These are phyloP conservation scores for Tanypteryx hageni DNA, from an alignment of 2,888 invertebrate genomes.

Conservation along the genomic window DNA sequence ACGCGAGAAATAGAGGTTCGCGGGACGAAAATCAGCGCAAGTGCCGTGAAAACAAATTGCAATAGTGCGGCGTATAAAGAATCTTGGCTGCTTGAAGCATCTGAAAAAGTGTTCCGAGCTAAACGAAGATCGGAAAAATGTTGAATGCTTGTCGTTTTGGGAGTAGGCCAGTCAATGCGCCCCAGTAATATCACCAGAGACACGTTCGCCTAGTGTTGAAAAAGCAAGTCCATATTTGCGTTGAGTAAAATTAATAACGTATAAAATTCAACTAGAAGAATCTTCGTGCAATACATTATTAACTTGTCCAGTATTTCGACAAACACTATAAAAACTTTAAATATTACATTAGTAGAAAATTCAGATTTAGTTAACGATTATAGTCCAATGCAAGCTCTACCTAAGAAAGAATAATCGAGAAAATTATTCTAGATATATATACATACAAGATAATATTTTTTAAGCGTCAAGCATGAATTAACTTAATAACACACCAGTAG, in stretches of 20 bases:
- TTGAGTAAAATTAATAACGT: background rate
- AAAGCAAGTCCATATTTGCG: background rate
- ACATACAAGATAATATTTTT: no score
- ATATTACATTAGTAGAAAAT: no score
- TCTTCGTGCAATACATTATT: background rate
- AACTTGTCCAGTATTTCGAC: no score
- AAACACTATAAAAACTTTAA: no score
- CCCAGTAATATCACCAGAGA: background rate
- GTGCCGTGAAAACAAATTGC: conserved; percentile 13
- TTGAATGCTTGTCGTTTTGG: background rate
- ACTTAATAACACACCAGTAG: no score
- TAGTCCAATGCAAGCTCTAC: no score
- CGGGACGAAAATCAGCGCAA: background rate
- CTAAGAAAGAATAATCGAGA: no score
- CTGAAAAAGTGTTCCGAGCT: background rate
- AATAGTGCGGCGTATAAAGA: background rate
- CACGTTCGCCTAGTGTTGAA: background rate
- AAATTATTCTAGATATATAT: no score
- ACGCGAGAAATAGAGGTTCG: background rate
- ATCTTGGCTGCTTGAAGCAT: background rate
- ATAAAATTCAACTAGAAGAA: background rate
- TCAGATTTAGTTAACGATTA: no score
- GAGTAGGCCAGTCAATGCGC: background rate
- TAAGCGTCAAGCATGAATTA: no score
- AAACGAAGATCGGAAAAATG: background rate